Percentiles rank a stretch among this genome's conserved stretches.
These are phyloP conservation scores for Rattus rattus DNA, from an alignment of 2,113 vertebrate species.

Conservation along the genomic window DNA sequence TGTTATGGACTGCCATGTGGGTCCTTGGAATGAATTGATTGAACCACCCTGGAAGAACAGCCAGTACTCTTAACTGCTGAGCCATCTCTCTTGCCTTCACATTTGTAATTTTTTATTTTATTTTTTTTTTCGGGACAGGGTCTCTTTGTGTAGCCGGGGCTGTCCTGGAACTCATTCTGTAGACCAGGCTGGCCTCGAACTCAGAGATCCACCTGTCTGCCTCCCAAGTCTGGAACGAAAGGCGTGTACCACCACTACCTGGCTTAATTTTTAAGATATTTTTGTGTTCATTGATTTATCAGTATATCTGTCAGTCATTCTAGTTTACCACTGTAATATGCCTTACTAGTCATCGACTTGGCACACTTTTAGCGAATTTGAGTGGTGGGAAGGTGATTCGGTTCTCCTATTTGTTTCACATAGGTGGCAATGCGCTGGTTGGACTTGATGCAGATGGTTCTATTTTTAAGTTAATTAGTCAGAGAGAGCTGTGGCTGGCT, in stretches of 20 bases:
- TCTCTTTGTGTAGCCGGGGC: neutral
- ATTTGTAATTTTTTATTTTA: neutral
- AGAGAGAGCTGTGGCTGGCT: neutral
- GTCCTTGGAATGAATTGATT: neutral
- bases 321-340: neutral
- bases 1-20: too few relatives aligned
- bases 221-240: neutral
- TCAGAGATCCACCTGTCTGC: neutral
- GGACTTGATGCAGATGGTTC: neutral
- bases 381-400: too few relatives aligned
- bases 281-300: constrained; percentile 10
- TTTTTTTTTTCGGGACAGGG: neutral
- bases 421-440: neutral
- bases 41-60: neutral
- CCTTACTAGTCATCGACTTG: constrained; percentile 1
- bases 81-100: neutral
- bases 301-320: neutral
- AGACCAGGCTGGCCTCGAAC: neutral
- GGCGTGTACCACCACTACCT: neutral
- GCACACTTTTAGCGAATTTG: neutral
- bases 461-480: neutral
- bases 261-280: neutral
- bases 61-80: neutral
- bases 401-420: neutral
- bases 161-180: neutral